Percentiles rank a stretch among this genome's conserved stretches.
phyloP scores from a whole-genome alignment of 2,888 invertebrate genomes.

The Microctonus brassicae region DNA sequence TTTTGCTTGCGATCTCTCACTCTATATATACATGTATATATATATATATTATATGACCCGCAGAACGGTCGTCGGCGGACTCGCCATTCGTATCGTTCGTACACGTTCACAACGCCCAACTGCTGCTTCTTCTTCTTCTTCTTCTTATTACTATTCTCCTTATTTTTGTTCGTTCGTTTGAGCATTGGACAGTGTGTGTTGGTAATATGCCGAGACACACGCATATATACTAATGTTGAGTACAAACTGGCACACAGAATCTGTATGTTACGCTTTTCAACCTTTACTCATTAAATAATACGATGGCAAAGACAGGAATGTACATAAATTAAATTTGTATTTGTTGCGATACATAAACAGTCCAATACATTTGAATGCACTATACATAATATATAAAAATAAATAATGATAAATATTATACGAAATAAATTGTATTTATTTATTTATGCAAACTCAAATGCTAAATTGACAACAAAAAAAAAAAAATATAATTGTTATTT shows the following conservation, averaged over 20 bases:
- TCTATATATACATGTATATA: slow-evolving; percentile 9
- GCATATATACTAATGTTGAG: not conserved
- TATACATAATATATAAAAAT: too few species aligned
- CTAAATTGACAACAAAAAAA: too few species aligned
- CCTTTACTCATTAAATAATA: too few species aligned
- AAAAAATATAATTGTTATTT: too few species aligned
- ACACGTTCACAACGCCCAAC: slow-evolving; percentile 20
- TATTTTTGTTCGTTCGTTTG: not conserved
- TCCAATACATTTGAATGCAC: too few species aligned
- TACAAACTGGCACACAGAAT: not conserved
- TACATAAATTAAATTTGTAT: too few species aligned
- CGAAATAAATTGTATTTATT: too few species aligned
- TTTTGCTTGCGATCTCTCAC: slow-evolving; percentile 16
- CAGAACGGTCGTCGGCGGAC: slow-evolving; percentile 1
- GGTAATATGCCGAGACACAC: not conserved
- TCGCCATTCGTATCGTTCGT: slow-evolving; percentile 1
- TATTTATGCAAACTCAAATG: too few species aligned
- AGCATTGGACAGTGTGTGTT: not conserved
- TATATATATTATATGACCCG: not conserved
- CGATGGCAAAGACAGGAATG: too few species aligned
- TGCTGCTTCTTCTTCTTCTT: slow-evolving; percentile 5
- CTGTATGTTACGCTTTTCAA: too few species aligned
- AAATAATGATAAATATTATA: too few species aligned
- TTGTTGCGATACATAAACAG: too few species aligned
- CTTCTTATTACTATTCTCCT: not conserved